A percentile compares a stretch with the other conserved stretches of the same genome.
Evolutionary conservation across 2,113 vertebrate species (phyloP).

Genomic region (Cephalopterus ornatus): DNA sequence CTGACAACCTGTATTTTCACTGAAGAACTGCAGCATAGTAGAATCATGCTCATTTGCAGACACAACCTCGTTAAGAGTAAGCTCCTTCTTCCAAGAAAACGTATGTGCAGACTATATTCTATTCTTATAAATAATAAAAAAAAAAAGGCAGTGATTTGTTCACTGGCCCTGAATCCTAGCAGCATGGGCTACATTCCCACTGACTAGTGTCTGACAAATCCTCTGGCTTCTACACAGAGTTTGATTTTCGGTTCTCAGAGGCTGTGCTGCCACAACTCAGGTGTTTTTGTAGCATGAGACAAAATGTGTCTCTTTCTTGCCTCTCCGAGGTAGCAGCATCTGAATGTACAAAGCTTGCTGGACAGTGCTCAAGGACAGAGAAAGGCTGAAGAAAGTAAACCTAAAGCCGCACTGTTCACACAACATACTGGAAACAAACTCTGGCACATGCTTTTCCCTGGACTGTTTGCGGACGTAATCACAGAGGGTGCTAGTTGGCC

Average conservation of each 20-base stretch:
- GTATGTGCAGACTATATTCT: not conserved
- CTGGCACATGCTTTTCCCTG: not conserved
- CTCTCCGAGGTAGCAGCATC: not conserved
- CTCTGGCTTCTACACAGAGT: fast-evolving
- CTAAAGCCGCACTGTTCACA: fast-evolving
- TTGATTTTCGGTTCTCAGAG: not conserved
- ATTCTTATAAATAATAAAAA: not conserved
- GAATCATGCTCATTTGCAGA: not conserved
- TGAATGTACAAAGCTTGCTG: not conserved
- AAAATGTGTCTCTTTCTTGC: not conserved
- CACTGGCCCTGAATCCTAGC: not conserved
- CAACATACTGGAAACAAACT: not conserved
- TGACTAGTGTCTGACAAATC: not conserved
- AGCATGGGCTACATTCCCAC: not conserved
- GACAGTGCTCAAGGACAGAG: not conserved
- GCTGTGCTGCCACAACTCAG: not conserved
- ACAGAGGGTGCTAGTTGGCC: not conserved
- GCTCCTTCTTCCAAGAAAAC: not conserved
- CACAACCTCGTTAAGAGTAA: not conserved
- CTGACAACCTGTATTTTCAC: not conserved
- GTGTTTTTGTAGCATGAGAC: not conserved
- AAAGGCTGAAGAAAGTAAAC: not conserved
- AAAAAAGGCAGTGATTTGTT: not conserved
- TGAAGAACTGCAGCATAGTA: not conserved
- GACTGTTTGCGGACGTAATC: not conserved